Percentiles rank a stretch among this genome's conserved stretches.
These are phyloP conservation scores for Cistogaster globosa DNA, from an alignment of 2,888 invertebrate genomes.

Conservation along the genomic window DNA sequence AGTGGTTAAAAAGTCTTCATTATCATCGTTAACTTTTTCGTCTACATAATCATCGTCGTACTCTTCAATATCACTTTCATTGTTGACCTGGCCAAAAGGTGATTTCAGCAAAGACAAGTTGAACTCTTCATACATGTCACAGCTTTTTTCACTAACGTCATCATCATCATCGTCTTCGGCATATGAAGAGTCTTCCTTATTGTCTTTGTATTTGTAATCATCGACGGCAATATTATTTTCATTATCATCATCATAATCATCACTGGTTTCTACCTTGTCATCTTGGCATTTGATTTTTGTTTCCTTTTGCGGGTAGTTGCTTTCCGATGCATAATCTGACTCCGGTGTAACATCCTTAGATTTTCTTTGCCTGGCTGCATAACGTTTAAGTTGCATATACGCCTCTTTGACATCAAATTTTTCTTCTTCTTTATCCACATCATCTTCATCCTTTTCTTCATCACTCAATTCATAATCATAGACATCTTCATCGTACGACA, in stretches of 20 bases:
- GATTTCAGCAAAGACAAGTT: slow-evolving; percentile 71
- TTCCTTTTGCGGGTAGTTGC: slow-evolving; percentile 74
- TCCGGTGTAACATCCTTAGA: slow-evolving; percentile 79
- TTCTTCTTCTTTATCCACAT: slow-evolving; percentile 34
- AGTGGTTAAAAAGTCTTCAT: slow-evolving; percentile 79
- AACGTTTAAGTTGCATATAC: slow-evolving; percentile 58
- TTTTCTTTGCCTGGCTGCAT: slow-evolving; percentile 56
- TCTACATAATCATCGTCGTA: slow-evolving; percentile 44
- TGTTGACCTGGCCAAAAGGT: slow-evolving; percentile 20
- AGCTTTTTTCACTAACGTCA: slow-evolving; percentile 38
- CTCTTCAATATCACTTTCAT: slow-evolving; percentile 48
- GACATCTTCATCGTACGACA: slow-evolving; percentile 79
- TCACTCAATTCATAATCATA: slow-evolving; percentile 77
- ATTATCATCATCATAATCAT: slow-evolving; percentile 59
- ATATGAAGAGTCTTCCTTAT: neutral
- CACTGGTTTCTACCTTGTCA: slow-evolving; percentile 33
- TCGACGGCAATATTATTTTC: slow-evolving; percentile 21
- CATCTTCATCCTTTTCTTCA: slow-evolving; percentile 69
- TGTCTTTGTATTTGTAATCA: slow-evolving; percentile 35
- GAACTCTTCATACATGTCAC: slow-evolving; percentile 60
- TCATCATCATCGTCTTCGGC: slow-evolving; percentile 44
- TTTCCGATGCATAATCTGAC: slow-evolving; percentile 82
- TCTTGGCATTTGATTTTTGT: slow-evolving; percentile 69
- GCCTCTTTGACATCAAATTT: slow-evolving; percentile 62
- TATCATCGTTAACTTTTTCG: slow-evolving; percentile 50